Percentiles rank a stretch among this genome's conserved stretches.
Evolutionary conservation across 1,140 invertebrate species (phyloP).

Genomic region (Procambarus virginalis): DNA sequence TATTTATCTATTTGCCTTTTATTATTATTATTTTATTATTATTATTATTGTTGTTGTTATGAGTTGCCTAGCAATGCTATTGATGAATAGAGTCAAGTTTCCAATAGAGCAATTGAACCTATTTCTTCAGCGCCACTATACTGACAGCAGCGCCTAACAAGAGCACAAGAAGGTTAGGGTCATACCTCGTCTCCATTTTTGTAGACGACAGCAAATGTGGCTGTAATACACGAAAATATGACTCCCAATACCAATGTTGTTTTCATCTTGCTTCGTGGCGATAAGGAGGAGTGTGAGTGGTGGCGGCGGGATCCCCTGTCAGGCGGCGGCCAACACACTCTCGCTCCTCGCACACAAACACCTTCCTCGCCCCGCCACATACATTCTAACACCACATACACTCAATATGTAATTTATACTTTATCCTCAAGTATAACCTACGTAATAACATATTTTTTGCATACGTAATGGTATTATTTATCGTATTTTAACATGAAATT

Average conservation of each 20-base stretch:
- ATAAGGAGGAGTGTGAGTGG: not conserved
- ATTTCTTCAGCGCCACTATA: not conserved
- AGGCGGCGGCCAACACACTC: not conserved
- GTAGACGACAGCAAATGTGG: constrained; percentile 4
- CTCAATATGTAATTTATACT: too few relatives aligned
- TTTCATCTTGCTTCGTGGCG: constrained; percentile 64
- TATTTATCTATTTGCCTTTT: not conserved
- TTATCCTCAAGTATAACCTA: too few relatives aligned
- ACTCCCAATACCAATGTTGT: not conserved
- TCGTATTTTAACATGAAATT: too few relatives aligned
- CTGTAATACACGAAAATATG: not conserved
- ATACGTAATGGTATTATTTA: too few relatives aligned
- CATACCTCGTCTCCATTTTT: constrained; percentile 38
- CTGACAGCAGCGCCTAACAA: not conserved
- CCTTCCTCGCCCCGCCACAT: not conserved
- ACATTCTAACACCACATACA: not conserved
- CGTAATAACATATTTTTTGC: too few relatives aligned
- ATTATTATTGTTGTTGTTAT: not conserved
- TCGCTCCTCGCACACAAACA: not conserved
- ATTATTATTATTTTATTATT: not conserved
- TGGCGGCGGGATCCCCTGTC: not conserved
- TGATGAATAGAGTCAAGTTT: too few relatives aligned
- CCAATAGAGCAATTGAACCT: not conserved
- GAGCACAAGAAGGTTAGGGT: not conserved
- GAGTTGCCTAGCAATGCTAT: not conserved